A percentile compares a stretch with the other conserved stretches of the same genome.
These are phyloP conservation scores for Polydrusus tereticollis DNA, from an alignment of 2,888 invertebrate genomes.

Conservation along the genomic window DNA sequence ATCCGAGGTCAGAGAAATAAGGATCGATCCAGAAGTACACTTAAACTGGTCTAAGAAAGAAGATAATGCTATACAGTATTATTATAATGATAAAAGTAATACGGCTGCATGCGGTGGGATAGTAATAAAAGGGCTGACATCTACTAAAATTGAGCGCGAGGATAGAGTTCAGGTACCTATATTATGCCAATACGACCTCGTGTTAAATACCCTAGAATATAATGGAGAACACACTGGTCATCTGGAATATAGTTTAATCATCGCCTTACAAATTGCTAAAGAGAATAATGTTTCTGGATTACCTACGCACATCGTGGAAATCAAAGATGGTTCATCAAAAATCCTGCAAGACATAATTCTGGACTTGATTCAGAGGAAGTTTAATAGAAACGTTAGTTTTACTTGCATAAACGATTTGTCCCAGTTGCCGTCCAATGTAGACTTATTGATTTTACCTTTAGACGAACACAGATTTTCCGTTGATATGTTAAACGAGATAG, in stretches of 20 bases:
- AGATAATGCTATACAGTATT: not conserved
- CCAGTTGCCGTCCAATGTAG: not conserved
- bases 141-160: not conserved
- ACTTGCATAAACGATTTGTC: not conserved
- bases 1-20: not conserved
- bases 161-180: not conserved
- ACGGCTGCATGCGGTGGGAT: slow-evolving; percentile 10
- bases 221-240: slow-evolving; percentile 62
- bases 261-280: slow-evolving; percentile 37
- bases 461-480: not conserved
- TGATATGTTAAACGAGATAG: not conserved
- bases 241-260: slow-evolving; percentile 17
- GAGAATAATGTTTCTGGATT: slow-evolving; percentile 32
- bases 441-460: not conserved
- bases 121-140: not conserved
- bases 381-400: not conserved
- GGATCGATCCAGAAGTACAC: slow-evolving; percentile 7
- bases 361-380: not conserved
- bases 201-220: slow-evolving; percentile 59
- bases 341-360: not conserved
- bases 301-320: slow-evolving; percentile 3
- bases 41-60: not conserved
- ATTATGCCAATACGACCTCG: slow-evolving; percentile 42
- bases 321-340: not conserved
- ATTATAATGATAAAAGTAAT: not conserved